Base-by-base conservation (phyloP, 2,888 invertebrate genomes). In the Meliscaeva auricollis region DNA sequence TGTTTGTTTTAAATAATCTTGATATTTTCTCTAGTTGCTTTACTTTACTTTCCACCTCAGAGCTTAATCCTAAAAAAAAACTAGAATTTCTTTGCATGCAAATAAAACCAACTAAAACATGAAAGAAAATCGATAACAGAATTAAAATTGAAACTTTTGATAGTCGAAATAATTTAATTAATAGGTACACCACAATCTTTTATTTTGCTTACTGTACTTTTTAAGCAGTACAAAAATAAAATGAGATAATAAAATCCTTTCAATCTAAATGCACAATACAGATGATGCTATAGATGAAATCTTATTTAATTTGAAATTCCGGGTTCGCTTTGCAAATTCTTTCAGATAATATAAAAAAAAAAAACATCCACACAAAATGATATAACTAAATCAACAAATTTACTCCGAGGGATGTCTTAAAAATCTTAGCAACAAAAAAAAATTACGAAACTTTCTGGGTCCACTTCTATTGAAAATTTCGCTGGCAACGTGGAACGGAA, bases 321-420 rank as follows among this genome's bases (percentile, higher is more conserved):
- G 11, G 60, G 64, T 41, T 22, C 52, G 26, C 50, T 44, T 30
- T 64, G 64, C 15, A 20, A 60, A 46, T 69, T 69, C 62, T 13
- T 69, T 56, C n/a, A 15, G 35, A 62, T 7, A 30, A 54, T n/a
- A 54, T 2, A 3, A 50, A 50, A 13, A 50, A 11, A 52, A 52
- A 13, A 50, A 11, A 52, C 26, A 52, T 52, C 54, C 35, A 35
- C 38, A 60, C 32, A 26, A 54, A 73, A 70, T 68, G 48, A 52
- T 69, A 20, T 62, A 54, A 74, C 62, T 54, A 74, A 80, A 69
- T 69, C 80, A 74, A 69, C 80, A 69, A 80, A 62, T 69, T n/a
- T 74, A 74, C 68, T 73, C 74, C 69, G 20, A 11, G 44, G 72
- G 58, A 9, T 52, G 26, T 74, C 74, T 68, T 62, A 50, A 32